Conservation (phyloP, 2,797 vertebrate genomes). For the Falco berigora region DNA sequence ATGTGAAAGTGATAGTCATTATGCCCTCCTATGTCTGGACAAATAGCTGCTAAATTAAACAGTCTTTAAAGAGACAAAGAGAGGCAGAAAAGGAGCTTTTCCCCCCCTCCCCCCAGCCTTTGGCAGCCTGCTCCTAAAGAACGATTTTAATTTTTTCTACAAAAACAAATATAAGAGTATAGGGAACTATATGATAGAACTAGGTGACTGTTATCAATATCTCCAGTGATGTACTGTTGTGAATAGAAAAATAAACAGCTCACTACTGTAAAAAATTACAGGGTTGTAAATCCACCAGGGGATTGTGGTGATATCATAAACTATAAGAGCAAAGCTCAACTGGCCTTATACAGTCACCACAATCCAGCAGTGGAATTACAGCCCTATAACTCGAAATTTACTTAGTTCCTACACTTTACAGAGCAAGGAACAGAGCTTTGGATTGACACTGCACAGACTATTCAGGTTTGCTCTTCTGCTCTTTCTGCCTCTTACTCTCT, state of each 20-base stretch:
- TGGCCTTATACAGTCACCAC: constrained; percentile 33
- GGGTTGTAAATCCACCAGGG: constrained; percentile 54
- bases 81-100: background rate
- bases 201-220: background rate
- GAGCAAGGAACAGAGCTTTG: background rate
- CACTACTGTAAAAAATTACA: constrained; percentile 58
- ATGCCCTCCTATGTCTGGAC: background rate
- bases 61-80: background rate
- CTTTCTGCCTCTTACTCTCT: background rate
- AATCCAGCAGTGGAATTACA: constrained; percentile 57
- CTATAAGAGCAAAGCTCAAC: constrained; percentile 52
- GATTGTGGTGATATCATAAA: constrained; percentile 55
- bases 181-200: background rate
- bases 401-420: constrained; percentile 14
- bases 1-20: background rate
- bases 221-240: background rate
- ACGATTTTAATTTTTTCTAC: background rate
- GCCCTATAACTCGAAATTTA: constrained; percentile 61
- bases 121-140: background rate
- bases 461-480: background rate
- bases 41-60: background rate
- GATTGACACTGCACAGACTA: background rate
- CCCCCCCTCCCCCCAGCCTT: background rate
- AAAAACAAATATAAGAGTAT: background rate
- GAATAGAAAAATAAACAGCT: constrained; percentile 41